Evolutionary conservation across 2,113 vertebrate species (phyloP).

Genomic region (Oceanodroma tethys): DNA sequence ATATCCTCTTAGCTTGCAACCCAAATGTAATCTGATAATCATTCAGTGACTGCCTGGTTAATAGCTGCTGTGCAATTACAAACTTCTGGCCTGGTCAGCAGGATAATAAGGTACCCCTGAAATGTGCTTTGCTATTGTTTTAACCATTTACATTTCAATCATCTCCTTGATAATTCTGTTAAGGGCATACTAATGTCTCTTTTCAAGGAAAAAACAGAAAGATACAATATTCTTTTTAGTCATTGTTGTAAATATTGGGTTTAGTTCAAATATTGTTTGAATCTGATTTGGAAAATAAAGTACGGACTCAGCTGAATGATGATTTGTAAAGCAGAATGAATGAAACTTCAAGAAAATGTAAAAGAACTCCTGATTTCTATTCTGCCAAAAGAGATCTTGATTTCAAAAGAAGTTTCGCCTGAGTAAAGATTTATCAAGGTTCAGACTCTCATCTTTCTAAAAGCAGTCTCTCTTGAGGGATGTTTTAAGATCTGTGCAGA

Average conservation of each 20-base stretch:
- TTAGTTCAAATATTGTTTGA: background rate
- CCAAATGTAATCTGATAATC: background rate
- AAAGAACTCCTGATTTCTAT: background rate
- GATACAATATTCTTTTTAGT: background rate
- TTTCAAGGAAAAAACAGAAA: background rate
- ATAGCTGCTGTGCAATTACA: background rate
- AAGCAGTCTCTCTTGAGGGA: background rate
- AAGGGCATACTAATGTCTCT: background rate
- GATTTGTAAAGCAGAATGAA: background rate
- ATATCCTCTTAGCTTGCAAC: slow-evolving; percentile 15
- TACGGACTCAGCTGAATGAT: background rate
- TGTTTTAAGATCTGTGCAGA: background rate
- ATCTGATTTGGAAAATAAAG: background rate
- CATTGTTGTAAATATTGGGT: background rate
- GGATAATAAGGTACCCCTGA: background rate
- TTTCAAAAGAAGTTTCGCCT: background rate
- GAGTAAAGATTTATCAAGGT: slow-evolving; percentile 16
- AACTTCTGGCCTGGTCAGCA: background rate
- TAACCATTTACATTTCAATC: background rate
- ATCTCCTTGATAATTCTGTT: background rate
- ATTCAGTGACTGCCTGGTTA: background rate
- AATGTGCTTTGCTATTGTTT: background rate
- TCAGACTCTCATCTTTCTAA: background rate
- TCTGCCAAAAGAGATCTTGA: background rate
- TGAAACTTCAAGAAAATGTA: background rate